These are phyloP conservation scores for Charaxes varanes DNA, from an alignment of 1,140 invertebrate species.

Conservation along the genomic window DNA sequence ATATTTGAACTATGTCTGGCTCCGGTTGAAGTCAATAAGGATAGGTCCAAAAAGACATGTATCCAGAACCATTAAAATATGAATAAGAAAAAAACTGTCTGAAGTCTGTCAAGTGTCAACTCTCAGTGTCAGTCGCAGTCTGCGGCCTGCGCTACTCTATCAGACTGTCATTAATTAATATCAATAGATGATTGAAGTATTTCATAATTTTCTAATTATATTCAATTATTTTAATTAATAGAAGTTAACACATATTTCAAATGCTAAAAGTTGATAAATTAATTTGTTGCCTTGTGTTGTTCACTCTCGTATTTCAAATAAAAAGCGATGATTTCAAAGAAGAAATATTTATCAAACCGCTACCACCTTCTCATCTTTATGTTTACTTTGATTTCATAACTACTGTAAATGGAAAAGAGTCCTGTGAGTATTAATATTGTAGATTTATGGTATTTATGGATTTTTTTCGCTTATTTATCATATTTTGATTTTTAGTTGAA, in stretches of 20 bases:
- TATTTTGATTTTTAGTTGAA: slow-evolving; percentile 75
- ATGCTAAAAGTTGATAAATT: slow-evolving; percentile 6
- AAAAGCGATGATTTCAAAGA: slow-evolving; percentile 83
- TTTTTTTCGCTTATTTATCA: slow-evolving; percentile 1
- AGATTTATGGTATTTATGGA: background rate
- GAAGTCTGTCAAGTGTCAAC: no score
- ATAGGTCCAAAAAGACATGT: no score
- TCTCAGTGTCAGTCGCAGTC: no score
- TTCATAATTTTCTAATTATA: no score
- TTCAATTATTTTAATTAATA: background rate
- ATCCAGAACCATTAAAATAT: no score
- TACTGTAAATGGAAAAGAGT: slow-evolving; percentile 76
- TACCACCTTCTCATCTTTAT: slow-evolving; percentile 85
- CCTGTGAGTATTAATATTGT: slow-evolving; percentile 36
- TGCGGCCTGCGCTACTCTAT: no score
- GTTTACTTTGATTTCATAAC: slow-evolving; percentile 91
- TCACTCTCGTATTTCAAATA: slow-evolving; percentile 17
- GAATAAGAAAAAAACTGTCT: no score
- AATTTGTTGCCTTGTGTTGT: slow-evolving; percentile 11
- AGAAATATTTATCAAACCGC: slow-evolving; percentile 87
- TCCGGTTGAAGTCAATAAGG: no score
- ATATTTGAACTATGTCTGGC: no score
- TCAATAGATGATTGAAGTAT: no score
- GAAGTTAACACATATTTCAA: background rate
- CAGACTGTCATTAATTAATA: no score